phyloP scores from a whole-genome alignment of 2,113 vertebrate genomes.

The Plotosus lineatus region DNA sequence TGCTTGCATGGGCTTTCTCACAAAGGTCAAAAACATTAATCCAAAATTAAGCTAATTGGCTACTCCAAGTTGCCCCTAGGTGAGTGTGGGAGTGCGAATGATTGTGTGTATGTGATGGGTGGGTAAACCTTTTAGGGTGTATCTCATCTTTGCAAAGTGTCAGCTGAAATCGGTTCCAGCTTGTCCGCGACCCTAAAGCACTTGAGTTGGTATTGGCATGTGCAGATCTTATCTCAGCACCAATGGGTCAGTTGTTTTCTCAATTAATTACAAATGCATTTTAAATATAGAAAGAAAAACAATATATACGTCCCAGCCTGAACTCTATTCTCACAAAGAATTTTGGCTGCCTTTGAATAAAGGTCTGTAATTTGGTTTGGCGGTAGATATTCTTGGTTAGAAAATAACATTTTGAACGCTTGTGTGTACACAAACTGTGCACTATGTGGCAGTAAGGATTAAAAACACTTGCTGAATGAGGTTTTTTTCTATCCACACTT shows the following conservation, averaged over 20 bases:
- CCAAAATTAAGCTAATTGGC: no score
- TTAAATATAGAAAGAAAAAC: not conserved
- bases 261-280: not conserved
- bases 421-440: slow-evolving; percentile 23
- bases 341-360: not conserved
- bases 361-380: slow-evolving; percentile 13
- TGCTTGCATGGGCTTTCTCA: no score
- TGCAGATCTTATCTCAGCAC: not conserved
- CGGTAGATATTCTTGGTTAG: not conserved
- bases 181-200: no score
- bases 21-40: no score
- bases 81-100: no score
- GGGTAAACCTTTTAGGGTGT: no score
- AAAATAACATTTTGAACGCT: not conserved
- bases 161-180: no score
- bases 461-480: not conserved
- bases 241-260: not conserved
- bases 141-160: no score
- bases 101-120: no score
- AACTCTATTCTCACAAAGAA: not conserved
- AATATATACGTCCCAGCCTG: not conserved
- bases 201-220: no score
- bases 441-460: slow-evolving; percentile 55
- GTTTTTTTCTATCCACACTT: not conserved
- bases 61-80: no score